These are phyloP conservation scores for Okamejei kenojei DNA, from an alignment of 2,797 vertebrate species.

Conservation along the genomic window DNA sequence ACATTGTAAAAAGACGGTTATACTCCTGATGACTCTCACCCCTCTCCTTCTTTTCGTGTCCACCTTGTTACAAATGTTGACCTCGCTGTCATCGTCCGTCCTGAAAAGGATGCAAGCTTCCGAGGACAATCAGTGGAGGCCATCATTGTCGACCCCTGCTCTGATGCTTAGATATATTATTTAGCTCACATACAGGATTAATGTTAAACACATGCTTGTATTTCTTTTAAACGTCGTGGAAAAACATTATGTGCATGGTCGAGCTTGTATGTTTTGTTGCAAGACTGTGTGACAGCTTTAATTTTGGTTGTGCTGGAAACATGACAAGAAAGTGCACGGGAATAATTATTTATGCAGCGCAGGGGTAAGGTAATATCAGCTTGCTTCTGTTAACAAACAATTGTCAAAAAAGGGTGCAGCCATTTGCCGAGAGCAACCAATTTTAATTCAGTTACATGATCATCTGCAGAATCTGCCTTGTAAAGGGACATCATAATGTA, in stretches of 20 bases:
- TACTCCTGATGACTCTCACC: not conserved
- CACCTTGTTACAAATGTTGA: too few species aligned
- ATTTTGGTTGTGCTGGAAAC: not conserved
- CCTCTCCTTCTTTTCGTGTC: too few species aligned
- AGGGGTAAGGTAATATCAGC: not conserved
- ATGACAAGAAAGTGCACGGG: not conserved
- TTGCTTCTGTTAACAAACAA: not conserved
- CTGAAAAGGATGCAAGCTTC: too few species aligned
- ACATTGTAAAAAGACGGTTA: not conserved
- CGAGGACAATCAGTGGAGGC: too few species aligned
- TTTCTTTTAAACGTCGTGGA: not conserved
- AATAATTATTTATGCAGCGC: constrained; percentile 16
- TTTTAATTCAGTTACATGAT: not conserved
- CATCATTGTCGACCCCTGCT: not conserved
- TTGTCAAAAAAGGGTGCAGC: not conserved
- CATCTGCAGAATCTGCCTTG: not conserved
- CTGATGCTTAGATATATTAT: not conserved
- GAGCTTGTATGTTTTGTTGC: not conserved
- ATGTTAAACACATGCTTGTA: not conserved
- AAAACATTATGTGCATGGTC: not conserved
- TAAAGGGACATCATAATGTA: too few species aligned
- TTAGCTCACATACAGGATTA: not conserved
- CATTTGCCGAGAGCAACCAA: not conserved
- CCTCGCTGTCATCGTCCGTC: too few species aligned
- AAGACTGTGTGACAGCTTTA: not conserved